phyloP scores from a whole-genome alignment of 1,140 invertebrate genomes.

The Penaeus chinensis region DNA sequence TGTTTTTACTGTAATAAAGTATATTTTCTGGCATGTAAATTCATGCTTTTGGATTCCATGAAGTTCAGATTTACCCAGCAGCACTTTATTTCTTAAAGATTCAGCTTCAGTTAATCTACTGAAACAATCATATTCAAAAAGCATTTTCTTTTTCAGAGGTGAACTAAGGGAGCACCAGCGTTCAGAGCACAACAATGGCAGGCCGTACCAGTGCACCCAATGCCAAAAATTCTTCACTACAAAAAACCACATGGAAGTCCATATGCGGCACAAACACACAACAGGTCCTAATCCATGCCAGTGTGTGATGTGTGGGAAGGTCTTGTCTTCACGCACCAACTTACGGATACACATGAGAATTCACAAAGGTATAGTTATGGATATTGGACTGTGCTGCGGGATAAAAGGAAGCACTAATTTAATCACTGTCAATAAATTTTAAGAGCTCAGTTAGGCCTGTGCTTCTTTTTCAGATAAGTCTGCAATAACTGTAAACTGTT shows the following conservation, averaged over 20 bases:
- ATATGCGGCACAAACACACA: slow-evolving; percentile 45
- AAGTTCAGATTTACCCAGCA: no score
- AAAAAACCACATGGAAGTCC: slow-evolving; percentile 55
- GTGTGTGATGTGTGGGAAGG: slow-evolving; percentile 48
- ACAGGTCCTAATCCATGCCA: slow-evolving; percentile 45
- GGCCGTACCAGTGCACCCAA: slow-evolving; percentile 49
- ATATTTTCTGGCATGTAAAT: no score
- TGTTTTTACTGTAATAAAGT: no score
- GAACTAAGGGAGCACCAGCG: slow-evolving; percentile 45
- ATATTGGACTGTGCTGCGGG: not conserved
- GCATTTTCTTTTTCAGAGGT: slow-evolving; percentile 19
- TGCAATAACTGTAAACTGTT: no score
- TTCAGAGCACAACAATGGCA: slow-evolving; percentile 51
- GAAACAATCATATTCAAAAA: not conserved
- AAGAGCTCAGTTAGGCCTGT: no score
- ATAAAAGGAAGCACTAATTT: not conserved
- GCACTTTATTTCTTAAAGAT: no score
- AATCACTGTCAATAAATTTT: no score
- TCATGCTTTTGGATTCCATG: no score
- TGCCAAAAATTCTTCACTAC: slow-evolving; percentile 57
- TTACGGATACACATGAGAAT: slow-evolving; percentile 51
- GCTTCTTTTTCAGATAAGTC: no score
- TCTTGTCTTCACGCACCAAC: slow-evolving; percentile 51
- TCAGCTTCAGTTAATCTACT: no score
- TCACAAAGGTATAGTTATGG: slow-evolving; percentile 37